phyloP scores from a whole-genome alignment of 1,140 invertebrate genomes.

The Sitophilus oryzae region DNA sequence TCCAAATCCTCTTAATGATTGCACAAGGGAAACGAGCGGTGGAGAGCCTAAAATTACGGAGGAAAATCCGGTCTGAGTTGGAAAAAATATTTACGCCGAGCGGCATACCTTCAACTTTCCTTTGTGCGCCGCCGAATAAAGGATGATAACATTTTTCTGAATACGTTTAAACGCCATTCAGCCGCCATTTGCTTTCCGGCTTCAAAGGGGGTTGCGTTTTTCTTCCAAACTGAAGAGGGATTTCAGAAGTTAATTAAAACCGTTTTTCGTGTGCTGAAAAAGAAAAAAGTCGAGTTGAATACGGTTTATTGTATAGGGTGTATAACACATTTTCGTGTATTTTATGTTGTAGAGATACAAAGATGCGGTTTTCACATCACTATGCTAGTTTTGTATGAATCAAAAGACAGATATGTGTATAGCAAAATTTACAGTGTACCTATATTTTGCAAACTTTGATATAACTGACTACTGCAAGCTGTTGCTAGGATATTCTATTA shows the following conservation, averaged over 20 bases:
- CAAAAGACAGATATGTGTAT: too few species aligned
- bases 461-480: too few species aligned
- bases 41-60: conserved; percentile 28
- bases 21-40: conserved; percentile 13
- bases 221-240: conserved; percentile 9
- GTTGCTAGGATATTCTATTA: too few species aligned
- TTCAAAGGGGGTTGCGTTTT: conserved; percentile 15
- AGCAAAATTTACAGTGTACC: too few species aligned
- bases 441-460: too few species aligned
- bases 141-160: conserved; percentile 23
- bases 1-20: conserved; percentile 36
- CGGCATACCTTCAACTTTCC: conserved; percentile 18
- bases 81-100: conserved; percentile 33
- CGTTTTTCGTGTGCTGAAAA: conserved; percentile 2
- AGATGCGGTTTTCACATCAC: too few species aligned
- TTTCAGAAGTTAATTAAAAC: conserved; percentile 24
- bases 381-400: too few species aligned
- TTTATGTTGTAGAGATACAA: too few species aligned
- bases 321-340: too few species aligned
- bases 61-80: conserved; percentile 27
- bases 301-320: too few species aligned
- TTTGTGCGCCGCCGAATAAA: conserved; percentile 19
- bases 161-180: conserved; percentile 20
- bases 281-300: not conserved
- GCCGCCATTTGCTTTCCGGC: conserved; percentile 17